These are phyloP conservation scores for Furcifer pardalis DNA, from an alignment of 2,797 vertebrate genomes.

Conservation along the genomic window DNA sequence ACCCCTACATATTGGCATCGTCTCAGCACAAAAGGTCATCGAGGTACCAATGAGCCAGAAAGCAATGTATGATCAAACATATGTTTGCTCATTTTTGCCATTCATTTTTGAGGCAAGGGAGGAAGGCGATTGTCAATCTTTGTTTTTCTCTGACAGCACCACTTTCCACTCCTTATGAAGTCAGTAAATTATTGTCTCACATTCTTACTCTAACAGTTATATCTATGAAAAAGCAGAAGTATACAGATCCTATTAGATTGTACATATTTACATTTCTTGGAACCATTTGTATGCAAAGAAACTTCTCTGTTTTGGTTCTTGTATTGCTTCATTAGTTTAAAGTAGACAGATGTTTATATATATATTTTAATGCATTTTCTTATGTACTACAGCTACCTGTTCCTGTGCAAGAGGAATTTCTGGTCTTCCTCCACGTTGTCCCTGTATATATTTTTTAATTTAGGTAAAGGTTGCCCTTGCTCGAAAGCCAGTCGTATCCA, in stretches of 20 bases:
- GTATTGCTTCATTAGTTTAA: neutral
- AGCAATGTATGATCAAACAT: constrained; percentile 58
- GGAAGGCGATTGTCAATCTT: constrained; percentile 42
- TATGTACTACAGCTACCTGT: neutral
- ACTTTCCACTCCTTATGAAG: constrained; percentile 17
- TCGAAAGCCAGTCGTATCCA: too few relatives aligned
- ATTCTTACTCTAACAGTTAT: neutral
- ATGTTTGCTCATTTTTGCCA: constrained; percentile 50
- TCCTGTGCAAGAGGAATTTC: neutral
- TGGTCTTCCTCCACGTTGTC: neutral
- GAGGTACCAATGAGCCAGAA: constrained; percentile 54
- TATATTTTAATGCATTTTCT: neutral
- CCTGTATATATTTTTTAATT: too few relatives aligned
- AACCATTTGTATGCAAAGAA: constrained; percentile 5
- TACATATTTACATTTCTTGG: neutral
- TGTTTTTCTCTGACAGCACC: constrained; percentile 34
- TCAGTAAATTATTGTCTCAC: constrained; percentile 13
- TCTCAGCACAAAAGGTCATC: constrained; percentile 64
- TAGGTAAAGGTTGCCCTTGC: too few relatives aligned
- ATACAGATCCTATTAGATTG: neutral
- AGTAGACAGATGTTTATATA: neutral
- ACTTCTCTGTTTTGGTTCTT: neutral
- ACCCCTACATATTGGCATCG: constrained; percentile 57
- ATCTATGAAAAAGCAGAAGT: neutral
- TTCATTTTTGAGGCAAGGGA: constrained; percentile 31